Base-by-base conservation (phyloP, 2,797 vertebrate genomes). In the Poecilia velifera region DNA sequence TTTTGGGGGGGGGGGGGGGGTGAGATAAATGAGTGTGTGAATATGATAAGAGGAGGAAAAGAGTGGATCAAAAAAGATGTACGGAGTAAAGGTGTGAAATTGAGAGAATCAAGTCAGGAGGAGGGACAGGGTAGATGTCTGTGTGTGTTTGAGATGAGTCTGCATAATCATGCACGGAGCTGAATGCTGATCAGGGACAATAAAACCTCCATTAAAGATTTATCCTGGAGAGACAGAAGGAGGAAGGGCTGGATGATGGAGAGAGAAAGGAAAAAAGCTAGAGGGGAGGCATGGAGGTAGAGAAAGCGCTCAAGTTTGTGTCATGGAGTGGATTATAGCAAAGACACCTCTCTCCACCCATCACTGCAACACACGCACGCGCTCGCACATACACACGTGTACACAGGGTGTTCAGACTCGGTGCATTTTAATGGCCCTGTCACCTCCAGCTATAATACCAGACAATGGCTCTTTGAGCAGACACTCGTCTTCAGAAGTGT, bases 181-280 rank as follows among this genome's bases (percentile, higher is more conserved):
- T 88, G 92, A 92, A 93, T 93, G 88, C 89, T 91, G 91, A 94
- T 94, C 89, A 92, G 94, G 85, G 83, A 91, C 89, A 93, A 93
- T 93, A 92, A 92, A 92, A 93, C 73, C 87, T 90, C 89, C 90
- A 94, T 94, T 93, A 93, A 91, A 94, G 92, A 93, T 93, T 91
- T 91, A 94, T 93, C 88, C 90, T 86, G 88, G 73, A 83, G 88
- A 91, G 86, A 86, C 79, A 74, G 84, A 79, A 68, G 73, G 71
- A 86, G 76, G 81, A 81, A 84, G 85, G 73, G 64, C 46, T 16
- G 77, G 77, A 87, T 83, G 88, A 86, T 79, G 76, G 84, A 85
- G 79, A 74, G 83, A 85, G 80, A 73, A 79, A 82, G 31, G 81
- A 36, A 41, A 71, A 71, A 76, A 80, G 74, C 71, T 49, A 36